Evolutionary conservation across 1,140 invertebrate genomes (phyloP).

Genomic region (Monochamus saltuarius): DNA sequence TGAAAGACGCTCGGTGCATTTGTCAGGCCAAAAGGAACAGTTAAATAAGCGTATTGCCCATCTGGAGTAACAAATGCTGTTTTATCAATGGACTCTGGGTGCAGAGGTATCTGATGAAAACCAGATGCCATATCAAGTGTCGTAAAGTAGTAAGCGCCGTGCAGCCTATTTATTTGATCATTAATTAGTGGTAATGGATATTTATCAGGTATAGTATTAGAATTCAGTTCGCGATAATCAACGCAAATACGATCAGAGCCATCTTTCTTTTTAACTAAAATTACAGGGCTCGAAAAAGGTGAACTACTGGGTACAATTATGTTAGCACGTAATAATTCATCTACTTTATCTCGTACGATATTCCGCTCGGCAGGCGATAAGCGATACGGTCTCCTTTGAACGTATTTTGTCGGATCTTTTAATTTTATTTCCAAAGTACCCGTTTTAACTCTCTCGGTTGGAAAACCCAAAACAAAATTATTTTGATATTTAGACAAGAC

Average conservation of each 20-base stretch:
- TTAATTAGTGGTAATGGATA: constrained; percentile 40
- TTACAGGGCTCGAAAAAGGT: constrained; percentile 52
- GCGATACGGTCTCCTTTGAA: too few species aligned
- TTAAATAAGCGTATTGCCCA: constrained; percentile 39
- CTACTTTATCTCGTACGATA: too few species aligned
- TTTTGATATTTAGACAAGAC: too few species aligned
- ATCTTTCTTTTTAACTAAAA: constrained; percentile 45
- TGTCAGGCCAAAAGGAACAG: constrained; percentile 40
- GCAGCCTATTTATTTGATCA: constrained; percentile 31
- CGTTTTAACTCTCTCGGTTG: too few species aligned
- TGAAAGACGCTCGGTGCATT: constrained; percentile 42
- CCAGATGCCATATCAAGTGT: constrained; percentile 36
- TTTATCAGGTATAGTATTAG: constrained; percentile 36
- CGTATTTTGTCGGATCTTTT: too few species aligned
- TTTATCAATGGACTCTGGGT: constrained; percentile 44
- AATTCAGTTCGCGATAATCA: constrained; percentile 33
- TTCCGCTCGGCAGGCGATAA: too few species aligned
- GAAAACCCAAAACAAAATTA: too few species aligned
- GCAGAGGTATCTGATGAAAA: constrained; percentile 39
- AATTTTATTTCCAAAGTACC: too few species aligned
- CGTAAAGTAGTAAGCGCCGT: constrained; percentile 34
- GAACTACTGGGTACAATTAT: constrained; percentile 17
- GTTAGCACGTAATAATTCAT: neutral
- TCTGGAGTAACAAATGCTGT: constrained; percentile 36
- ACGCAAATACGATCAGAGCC: constrained; percentile 35